Conservation (phyloP, 2,888 invertebrate genomes). For the Parnassius orleans region DNA sequence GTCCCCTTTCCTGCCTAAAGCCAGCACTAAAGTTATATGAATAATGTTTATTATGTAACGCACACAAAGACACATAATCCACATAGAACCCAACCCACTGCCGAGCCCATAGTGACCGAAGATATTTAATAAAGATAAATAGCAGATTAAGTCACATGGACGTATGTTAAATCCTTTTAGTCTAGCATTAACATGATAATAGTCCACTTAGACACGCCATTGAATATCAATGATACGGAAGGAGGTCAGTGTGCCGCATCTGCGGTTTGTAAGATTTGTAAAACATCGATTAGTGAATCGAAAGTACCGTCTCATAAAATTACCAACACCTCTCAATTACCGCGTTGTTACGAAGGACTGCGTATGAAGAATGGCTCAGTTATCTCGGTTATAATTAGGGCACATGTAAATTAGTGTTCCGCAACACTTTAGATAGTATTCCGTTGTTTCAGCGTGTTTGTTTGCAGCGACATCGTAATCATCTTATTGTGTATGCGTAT, state of each 20-base stretch:
- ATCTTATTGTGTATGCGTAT: constrained; percentile 30
- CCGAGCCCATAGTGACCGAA: constrained; percentile 45
- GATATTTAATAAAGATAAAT: constrained; percentile 63
- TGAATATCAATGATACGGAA: constrained; percentile 39
- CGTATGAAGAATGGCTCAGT: constrained; percentile 25
- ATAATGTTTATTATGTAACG: constrained; percentile 29
- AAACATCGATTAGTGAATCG: constrained; percentile 20
- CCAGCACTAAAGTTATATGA: constrained; percentile 19
- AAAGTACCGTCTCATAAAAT: constrained; percentile 14
- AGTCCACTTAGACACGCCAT: constrained; percentile 35
- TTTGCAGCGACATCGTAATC: constrained; percentile 32
- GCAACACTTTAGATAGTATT: constrained; percentile 35
- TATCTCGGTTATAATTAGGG: constrained; percentile 27
- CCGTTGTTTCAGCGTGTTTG: constrained; percentile 32
- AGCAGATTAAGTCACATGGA: constrained; percentile 45
- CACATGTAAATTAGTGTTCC: constrained; percentile 30
- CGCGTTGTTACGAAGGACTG: constrained; percentile 19
- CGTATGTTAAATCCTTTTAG: constrained; percentile 45
- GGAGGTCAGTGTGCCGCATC: constrained; percentile 42
- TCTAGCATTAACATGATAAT: constrained; percentile 45
- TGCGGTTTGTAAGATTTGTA: constrained; percentile 39
- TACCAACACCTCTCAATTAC: constrained; percentile 25
- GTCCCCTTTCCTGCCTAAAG: constrained; percentile 5
- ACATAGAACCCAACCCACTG: constrained; percentile 42
- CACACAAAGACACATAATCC: constrained; percentile 46